A percentile compares a stretch with the other conserved stretches of the same genome.
Conservation (phyloP, 2,797 vertebrate species). For the Mus minutoides region DNA sequence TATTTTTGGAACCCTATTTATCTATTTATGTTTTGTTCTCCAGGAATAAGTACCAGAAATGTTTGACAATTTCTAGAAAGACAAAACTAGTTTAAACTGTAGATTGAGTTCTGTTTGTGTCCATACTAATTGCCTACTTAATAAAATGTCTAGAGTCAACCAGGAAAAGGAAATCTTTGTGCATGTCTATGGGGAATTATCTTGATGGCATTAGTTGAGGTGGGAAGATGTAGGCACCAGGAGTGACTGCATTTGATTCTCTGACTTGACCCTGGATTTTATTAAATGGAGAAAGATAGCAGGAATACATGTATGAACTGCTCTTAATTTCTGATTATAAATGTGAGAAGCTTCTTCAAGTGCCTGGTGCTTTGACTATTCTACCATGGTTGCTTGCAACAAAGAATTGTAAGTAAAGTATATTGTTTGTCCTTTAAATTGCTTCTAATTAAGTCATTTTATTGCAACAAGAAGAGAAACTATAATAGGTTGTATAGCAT, state of each 20-base stretch:
- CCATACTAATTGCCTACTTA: background rate
- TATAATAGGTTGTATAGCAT: background rate
- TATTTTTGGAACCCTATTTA: background rate
- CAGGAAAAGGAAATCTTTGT: background rate
- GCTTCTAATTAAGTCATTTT: background rate
- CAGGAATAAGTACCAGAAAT: background rate
- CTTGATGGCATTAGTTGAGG: no score
- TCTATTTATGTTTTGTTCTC: background rate
- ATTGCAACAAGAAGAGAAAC: background rate
- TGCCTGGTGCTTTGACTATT: no score
- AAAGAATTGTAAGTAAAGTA: no score
- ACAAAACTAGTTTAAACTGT: background rate
- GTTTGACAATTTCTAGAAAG: background rate
- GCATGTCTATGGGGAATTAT: no score
- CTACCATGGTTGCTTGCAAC: background rate
- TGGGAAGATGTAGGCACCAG: no score
- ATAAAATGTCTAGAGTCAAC: background rate
- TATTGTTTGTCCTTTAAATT: background rate
- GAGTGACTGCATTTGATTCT: background rate
- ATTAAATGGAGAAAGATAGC: background rate
- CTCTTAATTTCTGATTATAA: background rate
- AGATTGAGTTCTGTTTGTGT: background rate
- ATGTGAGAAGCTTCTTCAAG: background rate
- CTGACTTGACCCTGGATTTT: background rate
- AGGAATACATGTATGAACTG: background rate